Evolutionary conservation across 2,888 invertebrate genomes (phyloP), one percentile per base, ranked within the genome.

Genomic region (Dorcus hopei): DNA sequence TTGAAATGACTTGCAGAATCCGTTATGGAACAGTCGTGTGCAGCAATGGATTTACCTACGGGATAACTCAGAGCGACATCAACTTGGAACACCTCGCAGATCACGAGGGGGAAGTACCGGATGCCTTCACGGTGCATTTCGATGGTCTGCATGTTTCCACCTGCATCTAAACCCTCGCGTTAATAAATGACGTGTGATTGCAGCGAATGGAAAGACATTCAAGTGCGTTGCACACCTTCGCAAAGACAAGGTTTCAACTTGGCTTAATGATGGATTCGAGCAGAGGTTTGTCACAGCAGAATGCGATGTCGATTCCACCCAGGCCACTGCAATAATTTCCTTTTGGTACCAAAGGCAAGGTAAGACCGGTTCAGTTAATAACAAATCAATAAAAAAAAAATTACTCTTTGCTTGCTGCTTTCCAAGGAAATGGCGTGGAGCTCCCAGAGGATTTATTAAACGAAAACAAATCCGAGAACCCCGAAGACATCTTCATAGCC

Each of bases 1-100:
- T 6, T 7, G 26, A 33, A 48, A 9, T 48, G 3, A 54, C 43
- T 73, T 73, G 39, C 70, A 87, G 87, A 58, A 78, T 83, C 49
- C 78, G 81, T 62, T 82, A 79, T 52, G 87, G 87, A 0, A 80
- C 77, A 54, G 78, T 85, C 2, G 75, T 83, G 52, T 74, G 79
- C 11, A 81, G 82, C 0, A 77, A 80, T 65, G 81, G 72, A 43
- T 65, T 69, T 1, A 71, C 81, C 2, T 65, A 71, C 16, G 72
- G 76, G 3, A 79, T 87, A 40, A 78, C 77, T 5, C 72, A 75
- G 16, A 79, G 79, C 6, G 82, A 85, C 70, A 72, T 87, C 2
- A 68, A 74, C 16, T 71, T 85, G 70, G 71, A 80, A 0, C 72
- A 81, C 49, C 79, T 85, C 59, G 81, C 79, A 38, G 80, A 82